Evolutionary conservation across 53 echinoderm and acorn worm species (phyloP).

Genomic region (Patiria pectinifera): DNA sequence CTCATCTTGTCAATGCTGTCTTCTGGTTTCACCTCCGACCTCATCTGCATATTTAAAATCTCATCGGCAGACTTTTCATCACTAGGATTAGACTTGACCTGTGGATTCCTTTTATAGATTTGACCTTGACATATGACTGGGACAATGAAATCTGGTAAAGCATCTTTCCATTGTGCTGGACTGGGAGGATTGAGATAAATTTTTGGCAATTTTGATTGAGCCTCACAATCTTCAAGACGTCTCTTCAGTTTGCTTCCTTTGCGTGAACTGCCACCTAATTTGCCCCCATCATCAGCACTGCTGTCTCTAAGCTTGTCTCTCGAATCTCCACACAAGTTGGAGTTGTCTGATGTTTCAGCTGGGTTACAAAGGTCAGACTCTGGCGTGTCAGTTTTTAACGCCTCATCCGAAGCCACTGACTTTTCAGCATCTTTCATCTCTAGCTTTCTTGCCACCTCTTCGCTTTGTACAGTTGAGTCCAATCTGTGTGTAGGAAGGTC

Average conservation of each 20-base stretch:
- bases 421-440: neutral
- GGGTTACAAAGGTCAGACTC: neutral
- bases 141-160: neutral
- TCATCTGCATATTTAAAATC: constrained; percentile 9
- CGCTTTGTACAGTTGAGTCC: neutral
- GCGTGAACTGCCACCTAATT: neutral
- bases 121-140: constrained; percentile 31
- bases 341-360: neutral
- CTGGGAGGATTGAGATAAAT: neutral
- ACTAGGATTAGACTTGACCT: neutral
- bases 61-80: neutral
- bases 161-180: neutral
- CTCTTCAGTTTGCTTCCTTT: neutral
- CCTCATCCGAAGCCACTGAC: neutral
- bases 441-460: neutral
- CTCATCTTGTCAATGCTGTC: neutral
- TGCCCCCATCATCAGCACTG: neutral
- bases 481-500: neutral
- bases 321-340: no score
- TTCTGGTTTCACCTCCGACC: constrained; percentile 11
- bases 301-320: neutral
- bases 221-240: neutral
- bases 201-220: constrained; percentile 22
- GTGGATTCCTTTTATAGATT: constrained; percentile 11
- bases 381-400: neutral